Evolutionary conservation across 2,888 invertebrate species (phyloP).

Genomic region (Griposia aprilina): DNA sequence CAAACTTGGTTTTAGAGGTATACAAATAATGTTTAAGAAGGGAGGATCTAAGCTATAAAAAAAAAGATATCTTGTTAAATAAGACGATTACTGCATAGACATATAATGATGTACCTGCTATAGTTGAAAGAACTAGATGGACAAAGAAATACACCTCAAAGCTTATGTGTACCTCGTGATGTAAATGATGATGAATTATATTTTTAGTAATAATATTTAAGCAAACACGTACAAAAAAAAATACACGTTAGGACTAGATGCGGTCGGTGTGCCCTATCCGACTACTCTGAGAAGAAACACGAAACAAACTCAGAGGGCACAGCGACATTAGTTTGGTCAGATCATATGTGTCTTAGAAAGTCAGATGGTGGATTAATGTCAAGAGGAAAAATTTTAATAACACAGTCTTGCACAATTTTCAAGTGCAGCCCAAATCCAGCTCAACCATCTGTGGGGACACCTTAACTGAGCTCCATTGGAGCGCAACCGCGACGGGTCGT

Average conservation of each 20-base stretch:
- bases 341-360: background rate
- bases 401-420: constrained; percentile 3
- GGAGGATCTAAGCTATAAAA: background rate
- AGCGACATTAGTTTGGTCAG: background rate
- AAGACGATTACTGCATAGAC: background rate
- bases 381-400: background rate
- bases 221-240: background rate
- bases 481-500: constrained; percentile 76
- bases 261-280: background rate
- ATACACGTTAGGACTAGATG: too few relatives aligned
- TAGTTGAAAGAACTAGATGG: background rate
- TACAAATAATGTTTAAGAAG: background rate
- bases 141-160: background rate
- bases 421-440: constrained; percentile 31
- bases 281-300: background rate
- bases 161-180: background rate
- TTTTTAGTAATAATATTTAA: background rate
- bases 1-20: background rate
- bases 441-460: constrained; percentile 52
- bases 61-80: background rate
- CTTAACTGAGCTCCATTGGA: constrained; percentile 61
- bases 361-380: background rate
- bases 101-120: too few relatives aligned
- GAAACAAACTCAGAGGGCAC: background rate
- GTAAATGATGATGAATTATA: background rate